These are phyloP conservation scores for Microtus richardsoni DNA, from an alignment of 2,113 vertebrate species.

Conservation along the genomic window DNA sequence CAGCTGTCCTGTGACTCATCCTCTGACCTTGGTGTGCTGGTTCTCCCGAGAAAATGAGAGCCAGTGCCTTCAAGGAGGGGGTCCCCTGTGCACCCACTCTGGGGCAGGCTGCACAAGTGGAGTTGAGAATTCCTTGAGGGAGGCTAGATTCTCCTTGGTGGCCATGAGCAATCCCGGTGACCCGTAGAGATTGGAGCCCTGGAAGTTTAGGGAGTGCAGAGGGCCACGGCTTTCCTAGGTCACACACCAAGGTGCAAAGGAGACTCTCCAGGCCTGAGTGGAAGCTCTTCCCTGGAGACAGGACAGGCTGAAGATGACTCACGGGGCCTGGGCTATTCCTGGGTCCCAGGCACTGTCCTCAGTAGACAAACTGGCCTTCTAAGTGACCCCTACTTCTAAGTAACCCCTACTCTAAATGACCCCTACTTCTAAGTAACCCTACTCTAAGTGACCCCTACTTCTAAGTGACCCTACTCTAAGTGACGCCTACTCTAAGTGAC, in stretches of 20 bases:
- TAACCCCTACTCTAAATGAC: too few relatives aligned
- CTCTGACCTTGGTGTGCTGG: neutral
- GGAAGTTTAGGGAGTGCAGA: neutral
- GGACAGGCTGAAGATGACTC: neutral
- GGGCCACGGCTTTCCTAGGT: neutral
- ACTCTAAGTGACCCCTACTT: rapidly evolving
- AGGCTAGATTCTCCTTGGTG: rapidly evolving
- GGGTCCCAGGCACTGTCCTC: rapidly evolving
- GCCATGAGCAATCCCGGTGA: rapidly evolving
- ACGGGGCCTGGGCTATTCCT: rapidly evolving
- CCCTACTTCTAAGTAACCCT: too few relatives aligned
- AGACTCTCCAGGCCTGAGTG: neutral
- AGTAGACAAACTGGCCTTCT: neutral
- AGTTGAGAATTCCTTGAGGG: neutral
- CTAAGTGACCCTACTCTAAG: too few relatives aligned
- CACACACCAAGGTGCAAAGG: neutral
- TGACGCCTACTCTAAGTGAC: rapidly evolving
- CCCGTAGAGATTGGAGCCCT: rapidly evolving
- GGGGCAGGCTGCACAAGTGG: neutral
- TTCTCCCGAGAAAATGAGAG: neutral
- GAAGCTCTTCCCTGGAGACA: rapidly evolving
- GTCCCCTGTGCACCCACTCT: rapidly evolving
- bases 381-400: rapidly evolving
- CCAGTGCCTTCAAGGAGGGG: rapidly evolving
- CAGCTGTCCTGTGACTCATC: neutral